These are phyloP conservation scores for Agrochola macilenta DNA, from an alignment of 2,888 invertebrate genomes.

Conservation along the genomic window DNA sequence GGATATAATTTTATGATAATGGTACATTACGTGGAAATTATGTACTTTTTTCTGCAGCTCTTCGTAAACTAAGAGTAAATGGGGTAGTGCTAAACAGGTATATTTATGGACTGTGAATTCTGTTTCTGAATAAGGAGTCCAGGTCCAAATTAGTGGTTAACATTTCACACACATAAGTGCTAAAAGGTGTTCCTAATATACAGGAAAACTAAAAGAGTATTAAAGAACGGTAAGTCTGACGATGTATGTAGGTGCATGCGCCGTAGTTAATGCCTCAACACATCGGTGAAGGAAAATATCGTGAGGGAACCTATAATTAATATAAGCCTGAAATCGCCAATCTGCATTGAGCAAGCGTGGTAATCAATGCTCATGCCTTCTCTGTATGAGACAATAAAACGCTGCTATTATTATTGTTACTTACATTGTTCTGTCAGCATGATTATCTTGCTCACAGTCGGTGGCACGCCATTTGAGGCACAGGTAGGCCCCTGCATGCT, in stretches of 20 bases:
- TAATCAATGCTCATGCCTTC: no score
- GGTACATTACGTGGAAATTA: conserved; percentile 24
- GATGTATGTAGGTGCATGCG: no score
- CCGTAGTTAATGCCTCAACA: no score
- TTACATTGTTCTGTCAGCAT: conserved; percentile 96
- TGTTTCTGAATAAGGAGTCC: not conserved
- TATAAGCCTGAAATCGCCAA: no score
- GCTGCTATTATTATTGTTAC: conserved; percentile 67
- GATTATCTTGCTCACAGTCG: conserved; percentile 96
- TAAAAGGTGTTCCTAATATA: not conserved
- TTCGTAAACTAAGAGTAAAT: not conserved
- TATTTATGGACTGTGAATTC: conserved; percentile 19
- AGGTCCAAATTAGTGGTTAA: not conserved
- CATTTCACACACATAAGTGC: not conserved
- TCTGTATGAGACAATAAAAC: not conserved
- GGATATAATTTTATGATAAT: conserved; percentile 41
- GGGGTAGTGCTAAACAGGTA: not conserved
- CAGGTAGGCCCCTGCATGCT: conserved; percentile 95
- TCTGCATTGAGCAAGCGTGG: no score
- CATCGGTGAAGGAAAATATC: no score
- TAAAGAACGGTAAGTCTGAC: not conserved
- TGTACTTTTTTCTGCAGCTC: conserved; percentile 29
- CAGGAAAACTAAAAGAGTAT: not conserved
- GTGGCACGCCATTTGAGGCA: conserved; percentile 96
- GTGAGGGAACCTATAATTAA: no score